Conservation (phyloP, 1,140 invertebrate species). For the Tyrophagus putrescentiae region DNA sequence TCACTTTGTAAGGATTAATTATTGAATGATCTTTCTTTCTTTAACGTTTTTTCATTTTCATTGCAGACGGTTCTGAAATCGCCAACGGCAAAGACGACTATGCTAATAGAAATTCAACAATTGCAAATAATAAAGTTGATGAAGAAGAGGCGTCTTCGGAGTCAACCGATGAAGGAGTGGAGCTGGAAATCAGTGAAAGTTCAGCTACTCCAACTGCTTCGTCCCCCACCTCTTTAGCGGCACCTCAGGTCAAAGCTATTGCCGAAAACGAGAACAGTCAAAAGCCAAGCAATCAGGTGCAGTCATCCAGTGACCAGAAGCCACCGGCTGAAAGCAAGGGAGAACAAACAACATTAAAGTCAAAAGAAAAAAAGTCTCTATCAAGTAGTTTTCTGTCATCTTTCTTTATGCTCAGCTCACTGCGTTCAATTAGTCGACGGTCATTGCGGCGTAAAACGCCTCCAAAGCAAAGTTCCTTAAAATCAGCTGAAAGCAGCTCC, state of each 20-base stretch:
- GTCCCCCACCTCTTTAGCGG: neutral
- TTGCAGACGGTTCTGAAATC: neutral
- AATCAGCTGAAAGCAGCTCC: neutral
- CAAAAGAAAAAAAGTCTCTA: neutral
- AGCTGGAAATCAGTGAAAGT: slow-evolving; percentile 2
- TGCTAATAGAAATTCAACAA: neutral
- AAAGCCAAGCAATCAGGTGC: neutral
- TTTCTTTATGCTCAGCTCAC: slow-evolving; percentile 2
- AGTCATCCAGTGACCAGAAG: too few relatives aligned
- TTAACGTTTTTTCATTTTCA: neutral
- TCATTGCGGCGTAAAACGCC: slow-evolving; percentile 6
- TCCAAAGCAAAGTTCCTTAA: neutral
- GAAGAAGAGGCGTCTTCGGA: neutral
- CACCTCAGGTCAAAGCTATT: too few relatives aligned
- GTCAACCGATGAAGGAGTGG: slow-evolving; percentile 8
- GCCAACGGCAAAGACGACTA: neutral
- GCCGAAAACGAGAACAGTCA: neutral
- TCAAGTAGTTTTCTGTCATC: slow-evolving; percentile 12
- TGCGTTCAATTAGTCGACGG: slow-evolving; percentile 5
- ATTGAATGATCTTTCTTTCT: neutral
- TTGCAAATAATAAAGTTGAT: neutral
- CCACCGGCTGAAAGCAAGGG: neutral
- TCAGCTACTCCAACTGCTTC: neutral
- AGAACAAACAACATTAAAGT: neutral
- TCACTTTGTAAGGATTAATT: neutral